A percentile compares a stretch with the other conserved stretches of the same genome.
phyloP scores from a whole-genome alignment of 2,797 vertebrate species.

The Pseudopleuronectes americanus region DNA sequence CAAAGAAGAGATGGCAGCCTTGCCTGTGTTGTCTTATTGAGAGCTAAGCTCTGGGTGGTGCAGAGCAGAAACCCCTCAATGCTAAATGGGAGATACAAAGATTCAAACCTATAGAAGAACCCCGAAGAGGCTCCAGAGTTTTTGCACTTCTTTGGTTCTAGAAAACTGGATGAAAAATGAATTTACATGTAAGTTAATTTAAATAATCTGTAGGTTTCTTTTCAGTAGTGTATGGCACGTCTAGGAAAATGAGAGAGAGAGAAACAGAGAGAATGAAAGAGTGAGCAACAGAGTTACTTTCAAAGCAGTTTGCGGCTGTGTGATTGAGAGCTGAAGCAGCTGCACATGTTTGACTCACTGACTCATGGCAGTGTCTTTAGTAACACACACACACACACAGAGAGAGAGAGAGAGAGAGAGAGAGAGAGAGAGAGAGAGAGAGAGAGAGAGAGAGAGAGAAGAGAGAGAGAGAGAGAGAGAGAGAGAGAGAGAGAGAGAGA shows the following conservation, averaged over 20 bases:
- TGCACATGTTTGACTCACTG: slow-evolving; percentile 80
- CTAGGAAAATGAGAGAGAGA: slow-evolving; percentile 24
- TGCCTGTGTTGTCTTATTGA: neutral
- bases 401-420: no score
- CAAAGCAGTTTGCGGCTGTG: slow-evolving; percentile 60
- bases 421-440: no score
- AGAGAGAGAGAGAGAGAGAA: no score
- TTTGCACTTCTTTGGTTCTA: no score
- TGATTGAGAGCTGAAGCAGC: slow-evolving; percentile 76
- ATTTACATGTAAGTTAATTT: neutral
- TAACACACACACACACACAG: slow-evolving; percentile 43
- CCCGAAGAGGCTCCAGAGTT: no score
- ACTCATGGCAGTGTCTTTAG: slow-evolving; percentile 70
- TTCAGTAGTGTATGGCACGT: neutral
- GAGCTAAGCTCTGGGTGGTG: neutral
- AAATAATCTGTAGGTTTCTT: neutral
- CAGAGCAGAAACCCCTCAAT: neutral
- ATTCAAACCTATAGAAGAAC: neutral
- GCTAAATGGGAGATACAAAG: neutral
- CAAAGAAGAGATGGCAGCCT: neutral
- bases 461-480: no score
- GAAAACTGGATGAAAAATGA: neutral
- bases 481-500: no score
- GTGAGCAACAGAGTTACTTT: slow-evolving; percentile 55
- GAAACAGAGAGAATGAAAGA: slow-evolving; percentile 41